Percentiles rank a stretch among this genome's conserved stretches.
Conservation (phyloP, 2,113 vertebrate genomes). For the Dasypus novemcinctus region DNA sequence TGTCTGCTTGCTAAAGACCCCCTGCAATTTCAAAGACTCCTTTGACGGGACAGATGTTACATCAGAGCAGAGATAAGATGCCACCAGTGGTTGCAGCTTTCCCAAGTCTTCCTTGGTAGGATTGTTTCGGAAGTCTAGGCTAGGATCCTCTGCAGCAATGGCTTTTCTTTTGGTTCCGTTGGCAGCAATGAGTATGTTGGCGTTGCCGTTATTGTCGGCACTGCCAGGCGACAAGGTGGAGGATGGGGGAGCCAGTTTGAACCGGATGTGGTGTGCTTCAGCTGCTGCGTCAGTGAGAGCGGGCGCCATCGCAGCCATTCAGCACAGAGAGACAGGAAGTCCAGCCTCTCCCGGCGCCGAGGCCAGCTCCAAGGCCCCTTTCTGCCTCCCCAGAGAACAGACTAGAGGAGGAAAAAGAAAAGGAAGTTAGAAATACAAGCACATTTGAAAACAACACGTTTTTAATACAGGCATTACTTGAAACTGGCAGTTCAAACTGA, state of each 20-base stretch:
- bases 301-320: conserved; percentile 99
- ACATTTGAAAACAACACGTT: conserved; percentile 45
- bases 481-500: conserved; percentile 1
- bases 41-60: conserved; percentile 94
- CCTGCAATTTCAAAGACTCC: conserved; percentile 96
- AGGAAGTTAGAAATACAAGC: conserved; percentile 56
- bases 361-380: conserved; percentile 93
- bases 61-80: conserved; percentile 96
- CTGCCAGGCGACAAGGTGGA: conserved; percentile 96
- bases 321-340: conserved; percentile 95
- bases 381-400: conserved; percentile 91
- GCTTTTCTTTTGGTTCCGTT: conserved; percentile 93
- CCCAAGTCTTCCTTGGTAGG: conserved; percentile 90
- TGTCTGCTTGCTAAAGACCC: conserved; percentile 96
- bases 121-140: conserved; percentile 89
- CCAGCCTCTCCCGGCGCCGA: conserved; percentile 89
- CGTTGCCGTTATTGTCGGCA: conserved; percentile 96
- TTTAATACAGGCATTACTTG: conserved; percentile 62
- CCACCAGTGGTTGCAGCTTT: conserved; percentile 95
- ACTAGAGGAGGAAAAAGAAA: conserved; percentile 82
- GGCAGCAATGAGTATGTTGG: conserved; percentile 94
- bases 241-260: conserved; percentile 99
- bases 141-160: conserved; percentile 88
- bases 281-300: conserved; percentile 99
- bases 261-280: conserved; percentile 99